A percentile compares a stretch with the other conserved stretches of the same genome.
phyloP scores from a whole-genome alignment of 2,113 vertebrate species.

The Eretmochelys imbricata region DNA sequence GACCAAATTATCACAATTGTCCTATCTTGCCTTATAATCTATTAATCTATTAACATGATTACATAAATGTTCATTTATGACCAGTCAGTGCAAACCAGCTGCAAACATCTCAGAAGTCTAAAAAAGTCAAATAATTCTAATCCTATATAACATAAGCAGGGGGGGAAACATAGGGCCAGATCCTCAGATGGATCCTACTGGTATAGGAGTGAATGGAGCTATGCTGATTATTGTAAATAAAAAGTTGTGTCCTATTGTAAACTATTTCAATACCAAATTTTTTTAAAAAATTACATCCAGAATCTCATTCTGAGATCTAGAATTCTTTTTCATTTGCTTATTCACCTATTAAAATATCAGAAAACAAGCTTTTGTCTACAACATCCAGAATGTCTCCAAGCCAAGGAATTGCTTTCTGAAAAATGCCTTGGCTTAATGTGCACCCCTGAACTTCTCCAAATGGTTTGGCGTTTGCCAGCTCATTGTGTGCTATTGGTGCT shows the following conservation, averaged over 20 bases:
- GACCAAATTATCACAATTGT: neutral
- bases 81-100: neutral
- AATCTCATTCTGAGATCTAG: neutral
- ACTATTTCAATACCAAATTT: neutral
- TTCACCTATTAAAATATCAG: neutral
- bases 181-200: neutral
- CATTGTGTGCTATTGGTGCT: constrained; percentile 1
- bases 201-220: neutral
- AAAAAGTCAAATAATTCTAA: neutral
- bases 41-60: neutral
- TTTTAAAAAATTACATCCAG: neutral
- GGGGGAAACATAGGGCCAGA: neutral
- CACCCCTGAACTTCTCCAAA: neutral
- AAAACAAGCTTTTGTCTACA: neutral
- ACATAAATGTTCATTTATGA: neutral
- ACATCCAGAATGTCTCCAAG: neutral
- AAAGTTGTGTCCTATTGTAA: neutral
- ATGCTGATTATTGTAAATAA: neutral
- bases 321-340: neutral
- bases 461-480: neutral
- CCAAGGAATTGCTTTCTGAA: neutral
- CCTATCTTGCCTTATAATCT: neutral
- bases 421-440: neutral
- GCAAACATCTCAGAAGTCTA: neutral
- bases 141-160: neutral